Base-by-base conservation (phyloP, 2,113 vertebrate species). In the Neotragus pygmaeus region DNA sequence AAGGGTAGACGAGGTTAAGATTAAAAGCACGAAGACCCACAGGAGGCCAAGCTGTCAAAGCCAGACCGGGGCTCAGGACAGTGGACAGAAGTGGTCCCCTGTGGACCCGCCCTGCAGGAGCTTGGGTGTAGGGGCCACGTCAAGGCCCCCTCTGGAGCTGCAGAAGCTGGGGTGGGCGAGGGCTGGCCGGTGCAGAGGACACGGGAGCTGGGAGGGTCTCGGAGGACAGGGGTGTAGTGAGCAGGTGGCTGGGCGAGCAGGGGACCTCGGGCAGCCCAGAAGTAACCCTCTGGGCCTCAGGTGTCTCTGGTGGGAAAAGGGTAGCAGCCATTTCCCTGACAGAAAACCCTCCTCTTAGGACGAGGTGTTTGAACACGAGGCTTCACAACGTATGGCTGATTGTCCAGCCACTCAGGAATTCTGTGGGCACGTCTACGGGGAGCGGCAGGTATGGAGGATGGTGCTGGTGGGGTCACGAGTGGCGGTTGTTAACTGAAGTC, bases 401-500 rank as follows among this genome's bases (percentile, higher is more conserved):
- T 1, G 7, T 39, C 84, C 4, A n/a, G 45, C 19, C 2, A 14
- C 8, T 49, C 43, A 16, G 33, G 30, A 16, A 15, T 3, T 6
- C 33, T 5, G 45, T 1, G 43, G 30, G 30, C 21, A 1, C 8
- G 1, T 15, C 36, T 27, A 3, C 9, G 5, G 53, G 19, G 43
- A 33, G 39, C 3, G 0, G 83, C 39, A 12, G 14, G 82, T 27
- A 28, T 10, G 5, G 1, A 2, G 81, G 28, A 5, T 8, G 16
- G 39, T 17, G 57, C 39, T 11, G 5, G 28, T 28, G 2, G 70
- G 62, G 6, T 14, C 30, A 2, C 2, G 77, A 33, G 45, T 19
- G 17, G 77, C 77, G 49, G 7, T 21, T 21, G 16, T 33, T 80
- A 6, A 12, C 16, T 51, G 45, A 33, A 19, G 28, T 33, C 5